Percentiles rank a stretch among this genome's conserved stretches.
Conservation (phyloP, 35 echinoderm and acorn worm genomes). For the Hemicentrotus pulcherrimus region DNA sequence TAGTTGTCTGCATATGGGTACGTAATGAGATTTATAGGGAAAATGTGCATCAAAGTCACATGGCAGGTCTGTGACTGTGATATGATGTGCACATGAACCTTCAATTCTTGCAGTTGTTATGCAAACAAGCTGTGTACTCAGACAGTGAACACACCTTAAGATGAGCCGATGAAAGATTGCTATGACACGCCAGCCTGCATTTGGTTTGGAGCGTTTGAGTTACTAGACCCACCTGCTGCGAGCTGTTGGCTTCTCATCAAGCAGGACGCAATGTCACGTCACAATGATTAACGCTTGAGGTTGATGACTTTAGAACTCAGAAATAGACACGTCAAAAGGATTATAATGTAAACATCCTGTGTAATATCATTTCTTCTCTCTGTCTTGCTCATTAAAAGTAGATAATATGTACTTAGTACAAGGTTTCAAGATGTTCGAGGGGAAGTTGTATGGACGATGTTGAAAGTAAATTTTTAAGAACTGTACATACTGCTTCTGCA, state of each 20-base stretch:
- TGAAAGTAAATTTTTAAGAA: too few relatives aligned
- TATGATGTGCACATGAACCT: background rate
- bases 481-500: too few relatives aligned
- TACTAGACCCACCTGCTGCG: background rate
- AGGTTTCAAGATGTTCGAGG: too few relatives aligned
- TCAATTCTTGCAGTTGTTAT: background rate
- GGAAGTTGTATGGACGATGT: too few relatives aligned
- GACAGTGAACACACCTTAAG: background rate
- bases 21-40: background rate
- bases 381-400: background rate
- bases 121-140: background rate
- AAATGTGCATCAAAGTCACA: background rate
- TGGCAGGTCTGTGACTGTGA: too few relatives aligned
- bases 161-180: background rate
- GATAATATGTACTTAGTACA: too few relatives aligned
- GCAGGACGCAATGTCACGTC: background rate
- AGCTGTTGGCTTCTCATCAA: slow-evolving; percentile 11
- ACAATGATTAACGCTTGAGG: slow-evolving; percentile 26
- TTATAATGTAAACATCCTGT: slow-evolving; percentile 40
- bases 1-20: background rate
- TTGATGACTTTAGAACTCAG: slow-evolving; percentile 19
- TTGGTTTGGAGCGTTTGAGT: background rate
- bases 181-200: background rate
- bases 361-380: background rate
- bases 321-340: background rate